phyloP scores from a whole-genome alignment of 1,140 invertebrate species.

The Apis cerana region DNA sequence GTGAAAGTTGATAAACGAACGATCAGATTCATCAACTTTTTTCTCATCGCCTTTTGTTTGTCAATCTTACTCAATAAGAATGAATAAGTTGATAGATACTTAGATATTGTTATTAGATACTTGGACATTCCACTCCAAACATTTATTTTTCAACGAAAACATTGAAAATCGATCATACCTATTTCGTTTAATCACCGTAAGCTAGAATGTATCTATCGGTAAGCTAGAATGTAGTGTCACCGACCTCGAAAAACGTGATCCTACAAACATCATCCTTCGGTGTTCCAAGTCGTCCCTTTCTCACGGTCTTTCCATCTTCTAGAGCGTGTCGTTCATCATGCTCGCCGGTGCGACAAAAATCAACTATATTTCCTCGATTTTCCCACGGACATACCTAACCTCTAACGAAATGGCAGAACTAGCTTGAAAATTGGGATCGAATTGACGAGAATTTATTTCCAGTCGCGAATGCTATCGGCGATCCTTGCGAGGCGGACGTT shows the following conservation, averaged over 20 bases:
- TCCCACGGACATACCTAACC: neutral
- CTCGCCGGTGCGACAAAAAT: conserved; percentile 57
- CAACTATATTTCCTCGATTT: conserved; percentile 34
- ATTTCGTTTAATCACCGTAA: conserved; percentile 30
- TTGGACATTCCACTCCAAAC: too few relatives aligned
- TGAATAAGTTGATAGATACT: too few relatives aligned
- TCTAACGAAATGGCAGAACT: neutral
- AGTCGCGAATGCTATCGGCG: conserved; percentile 72
- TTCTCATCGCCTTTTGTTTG: too few relatives aligned
- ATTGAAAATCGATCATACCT: neutral
- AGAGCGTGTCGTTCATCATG: conserved; percentile 65
- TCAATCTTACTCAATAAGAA: too few relatives aligned
- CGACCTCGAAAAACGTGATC: conserved; percentile 53
- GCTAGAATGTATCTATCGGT: neutral
- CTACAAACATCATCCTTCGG: conserved; percentile 47
- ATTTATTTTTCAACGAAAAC: neutral
- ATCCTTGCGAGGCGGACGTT: conserved; percentile 68
- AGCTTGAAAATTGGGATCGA: neutral
- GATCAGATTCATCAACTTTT: too few relatives aligned
- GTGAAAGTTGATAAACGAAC: too few relatives aligned
- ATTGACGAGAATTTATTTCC: conserved; percentile 4
- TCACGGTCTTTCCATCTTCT: conserved; percentile 59
- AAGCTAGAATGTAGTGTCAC: conserved; percentile 44
- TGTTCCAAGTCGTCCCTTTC: conserved; percentile 56
- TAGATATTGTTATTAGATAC: too few relatives aligned